A percentile compares a stretch with the other conserved stretches of the same genome.
phyloP scores from a whole-genome alignment of 2,797 vertebrate species.

The Spinus pinus region DNA sequence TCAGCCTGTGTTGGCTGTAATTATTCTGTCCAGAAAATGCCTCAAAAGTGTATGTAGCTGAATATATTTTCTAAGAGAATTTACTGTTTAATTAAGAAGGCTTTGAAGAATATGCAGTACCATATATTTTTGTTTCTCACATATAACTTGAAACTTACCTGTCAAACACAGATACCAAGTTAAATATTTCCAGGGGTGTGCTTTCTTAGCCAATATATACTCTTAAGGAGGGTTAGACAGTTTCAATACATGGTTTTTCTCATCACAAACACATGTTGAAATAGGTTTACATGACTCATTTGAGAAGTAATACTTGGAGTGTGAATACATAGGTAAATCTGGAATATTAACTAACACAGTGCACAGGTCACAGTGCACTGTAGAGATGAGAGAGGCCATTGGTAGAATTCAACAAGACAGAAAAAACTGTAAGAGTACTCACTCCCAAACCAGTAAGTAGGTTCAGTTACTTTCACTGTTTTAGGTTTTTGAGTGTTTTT shows the following conservation, averaged over 20 bases:
- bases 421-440: neutral
- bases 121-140: neutral
- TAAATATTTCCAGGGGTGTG: neutral
- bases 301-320: neutral
- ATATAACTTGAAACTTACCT: neutral
- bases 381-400: neutral
- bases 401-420: neutral
- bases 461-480: neutral
- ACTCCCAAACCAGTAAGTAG: neutral
- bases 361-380: neutral
- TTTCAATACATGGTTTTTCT: neutral
- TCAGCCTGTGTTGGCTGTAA: neutral
- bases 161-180: neutral
- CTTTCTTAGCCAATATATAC: neutral
- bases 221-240: neutral
- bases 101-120: neutral
- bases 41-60: neutral
- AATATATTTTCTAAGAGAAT: neutral
- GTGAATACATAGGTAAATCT: neutral
- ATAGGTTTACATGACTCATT: neutral
- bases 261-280: neutral
- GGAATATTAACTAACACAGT: neutral
- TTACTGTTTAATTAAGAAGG: neutral
- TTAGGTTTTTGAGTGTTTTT: accelerated
- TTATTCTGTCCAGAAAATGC: neutral